A percentile compares a stretch with the other conserved stretches of the same genome.
Evolutionary conservation across 2,888 invertebrate species (phyloP).

Genomic region (Notocelia uddmanniana): DNA sequence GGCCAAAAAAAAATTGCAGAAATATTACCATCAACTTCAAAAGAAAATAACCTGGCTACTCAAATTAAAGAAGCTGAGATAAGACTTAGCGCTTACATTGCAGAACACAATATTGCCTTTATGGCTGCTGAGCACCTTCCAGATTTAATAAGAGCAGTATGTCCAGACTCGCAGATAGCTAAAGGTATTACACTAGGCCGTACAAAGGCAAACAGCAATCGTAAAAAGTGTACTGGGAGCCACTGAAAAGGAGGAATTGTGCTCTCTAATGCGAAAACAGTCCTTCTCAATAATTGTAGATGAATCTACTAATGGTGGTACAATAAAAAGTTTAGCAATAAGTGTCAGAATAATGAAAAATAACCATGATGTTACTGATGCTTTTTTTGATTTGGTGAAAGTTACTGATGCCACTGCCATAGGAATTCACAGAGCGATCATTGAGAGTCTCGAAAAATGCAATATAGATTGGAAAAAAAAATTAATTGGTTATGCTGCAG

Average conservation of each 20-base stretch:
- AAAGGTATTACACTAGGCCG: slow-evolving; percentile 6
- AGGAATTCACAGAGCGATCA: too few species aligned
- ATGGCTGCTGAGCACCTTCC: neutral
- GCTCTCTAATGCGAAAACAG: neutral
- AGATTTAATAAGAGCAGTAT: slow-evolving; percentile 1
- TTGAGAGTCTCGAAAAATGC: too few species aligned
- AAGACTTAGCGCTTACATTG: neutral
- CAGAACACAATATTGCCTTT: neutral
- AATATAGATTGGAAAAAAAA: too few species aligned
- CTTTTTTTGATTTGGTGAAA: too few species aligned
- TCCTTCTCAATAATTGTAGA: too few species aligned
- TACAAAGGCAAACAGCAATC: slow-evolving; percentile 4
- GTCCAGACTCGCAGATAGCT: slow-evolving; percentile 9
- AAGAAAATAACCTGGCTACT: neutral
- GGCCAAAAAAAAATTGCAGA: too few species aligned
- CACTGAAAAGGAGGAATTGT: neutral
- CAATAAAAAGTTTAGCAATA: too few species aligned
- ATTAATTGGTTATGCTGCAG: slow-evolving; percentile 16
- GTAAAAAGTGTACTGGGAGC: neutral
- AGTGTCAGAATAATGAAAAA: too few species aligned
- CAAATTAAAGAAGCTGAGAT: slow-evolving; percentile 3
- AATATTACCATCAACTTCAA: too few species aligned
- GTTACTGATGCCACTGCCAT: too few species aligned
- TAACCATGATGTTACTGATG: too few species aligned
- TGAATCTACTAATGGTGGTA: too few species aligned